phyloP scores from a whole-genome alignment of 2,113 vertebrate genomes.

The Malurus melanocephalus region DNA sequence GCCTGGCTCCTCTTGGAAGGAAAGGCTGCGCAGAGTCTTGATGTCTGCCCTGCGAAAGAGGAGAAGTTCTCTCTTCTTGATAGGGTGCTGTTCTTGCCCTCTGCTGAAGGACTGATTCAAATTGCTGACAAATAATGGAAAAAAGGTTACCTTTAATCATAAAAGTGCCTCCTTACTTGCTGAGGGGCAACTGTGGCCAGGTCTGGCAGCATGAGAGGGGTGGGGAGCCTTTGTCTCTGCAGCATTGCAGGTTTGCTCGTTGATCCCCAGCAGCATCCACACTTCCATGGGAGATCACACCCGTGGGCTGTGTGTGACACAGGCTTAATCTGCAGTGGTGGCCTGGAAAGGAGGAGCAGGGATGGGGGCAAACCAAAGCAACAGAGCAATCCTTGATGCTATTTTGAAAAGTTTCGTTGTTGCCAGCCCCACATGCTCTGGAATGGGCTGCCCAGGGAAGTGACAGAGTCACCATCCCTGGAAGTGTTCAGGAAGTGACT shows the following conservation, averaged over 20 bases:
- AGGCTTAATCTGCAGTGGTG: neutral
- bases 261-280: neutral
- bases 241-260: neutral
- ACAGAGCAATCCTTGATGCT: neutral
- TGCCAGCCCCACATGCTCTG: neutral
- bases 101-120: neutral
- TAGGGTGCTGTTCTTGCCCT: neutral
- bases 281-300: neutral
- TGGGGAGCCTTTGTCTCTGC: neutral
- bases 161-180: neutral
- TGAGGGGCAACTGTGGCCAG: neutral
- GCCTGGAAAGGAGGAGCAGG: neutral
- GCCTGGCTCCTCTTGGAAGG: neutral
- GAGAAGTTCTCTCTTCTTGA: neutral
- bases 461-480: neutral
- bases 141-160: neutral
- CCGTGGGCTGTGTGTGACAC: fast-evolving
- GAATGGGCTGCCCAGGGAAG: neutral
- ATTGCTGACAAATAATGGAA: neutral
- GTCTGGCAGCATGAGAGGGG: neutral
- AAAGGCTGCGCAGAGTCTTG: neutral
- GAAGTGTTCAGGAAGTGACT: neutral
- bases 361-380: neutral
- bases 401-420: neutral
- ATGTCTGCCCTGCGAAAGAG: neutral